Conservation (phyloP, 2,113 vertebrate genomes). For the Uria aalge region DNA sequence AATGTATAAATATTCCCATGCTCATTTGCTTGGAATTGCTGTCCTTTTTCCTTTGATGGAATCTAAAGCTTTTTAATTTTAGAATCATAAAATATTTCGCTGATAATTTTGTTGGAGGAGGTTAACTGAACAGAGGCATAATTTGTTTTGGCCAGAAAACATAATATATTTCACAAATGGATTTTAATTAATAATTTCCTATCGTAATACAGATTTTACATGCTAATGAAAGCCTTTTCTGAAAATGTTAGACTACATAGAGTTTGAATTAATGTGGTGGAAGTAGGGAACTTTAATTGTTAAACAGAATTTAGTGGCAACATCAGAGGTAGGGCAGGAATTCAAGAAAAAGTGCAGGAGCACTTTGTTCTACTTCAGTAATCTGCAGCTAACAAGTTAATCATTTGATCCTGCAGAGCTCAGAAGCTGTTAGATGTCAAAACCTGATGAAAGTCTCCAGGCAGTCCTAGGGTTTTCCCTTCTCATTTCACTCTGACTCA, state of each 20-base stretch:
- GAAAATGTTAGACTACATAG: background rate
- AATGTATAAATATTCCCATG: background rate
- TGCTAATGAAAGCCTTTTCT: background rate
- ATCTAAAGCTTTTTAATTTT: background rate
- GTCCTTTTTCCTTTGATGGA: background rate
- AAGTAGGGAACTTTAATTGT: background rate
- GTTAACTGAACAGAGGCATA: conserved; percentile 15
- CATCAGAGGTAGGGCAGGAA: background rate
- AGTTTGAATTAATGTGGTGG: background rate
- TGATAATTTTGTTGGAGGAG: background rate
- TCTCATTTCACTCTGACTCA: background rate
- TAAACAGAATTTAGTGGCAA: background rate
- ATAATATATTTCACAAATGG: background rate
- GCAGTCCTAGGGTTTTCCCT: background rate
- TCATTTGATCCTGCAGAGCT: background rate
- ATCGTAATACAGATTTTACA: background rate
- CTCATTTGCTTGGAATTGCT: background rate
- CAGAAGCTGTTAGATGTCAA: background rate
- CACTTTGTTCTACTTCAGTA: background rate
- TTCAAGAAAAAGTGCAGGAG: background rate
- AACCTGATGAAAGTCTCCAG: background rate
- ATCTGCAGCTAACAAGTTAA: background rate
- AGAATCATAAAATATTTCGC: background rate
- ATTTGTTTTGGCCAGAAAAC: background rate
- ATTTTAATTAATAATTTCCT: conserved; percentile 22